Conservation (phyloP, 1,140 invertebrate species). For the Pinna nobilis region DNA sequence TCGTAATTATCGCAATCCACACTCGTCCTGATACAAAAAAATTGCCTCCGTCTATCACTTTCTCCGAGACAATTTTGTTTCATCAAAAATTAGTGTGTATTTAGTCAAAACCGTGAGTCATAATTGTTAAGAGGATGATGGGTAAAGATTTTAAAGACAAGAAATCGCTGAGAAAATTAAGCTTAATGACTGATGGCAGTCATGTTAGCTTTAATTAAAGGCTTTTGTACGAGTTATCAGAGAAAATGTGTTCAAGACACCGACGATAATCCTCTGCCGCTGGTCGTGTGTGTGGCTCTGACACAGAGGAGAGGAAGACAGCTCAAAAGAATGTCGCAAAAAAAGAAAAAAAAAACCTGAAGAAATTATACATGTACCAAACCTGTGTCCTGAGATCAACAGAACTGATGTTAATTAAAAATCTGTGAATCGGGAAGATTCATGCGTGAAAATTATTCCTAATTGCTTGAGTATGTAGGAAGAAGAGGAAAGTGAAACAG, state of each 20-base stretch:
- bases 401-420: too few relatives aligned
- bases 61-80: slow-evolving; percentile 9
- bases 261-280: too few relatives aligned
- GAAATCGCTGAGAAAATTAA: not conserved
- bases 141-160: not conserved
- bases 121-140: not conserved
- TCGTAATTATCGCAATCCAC: slow-evolving; percentile 27
- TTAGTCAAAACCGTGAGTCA: slow-evolving; percentile 22
- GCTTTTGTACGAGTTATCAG: not conserved
- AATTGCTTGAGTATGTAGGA: too few relatives aligned
- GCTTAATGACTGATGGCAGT: not conserved
- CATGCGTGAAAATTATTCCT: too few relatives aligned
- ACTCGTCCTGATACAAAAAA: slow-evolving; percentile 15
- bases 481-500: too few relatives aligned
- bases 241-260: not conserved
- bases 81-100: not conserved
- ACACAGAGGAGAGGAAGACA: too few relatives aligned
- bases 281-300: too few relatives aligned
- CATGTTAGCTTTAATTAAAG: slow-evolving; percentile 13
- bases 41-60: slow-evolving; percentile 10
- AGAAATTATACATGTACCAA: too few relatives aligned
- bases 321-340: too few relatives aligned
- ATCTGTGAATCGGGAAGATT: too few relatives aligned
- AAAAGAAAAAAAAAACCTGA: too few relatives aligned
- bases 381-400: too few relatives aligned